Evolutionary conservation across 2,888 invertebrate species (phyloP).

Genomic region (Augochlorella aurata): DNA sequence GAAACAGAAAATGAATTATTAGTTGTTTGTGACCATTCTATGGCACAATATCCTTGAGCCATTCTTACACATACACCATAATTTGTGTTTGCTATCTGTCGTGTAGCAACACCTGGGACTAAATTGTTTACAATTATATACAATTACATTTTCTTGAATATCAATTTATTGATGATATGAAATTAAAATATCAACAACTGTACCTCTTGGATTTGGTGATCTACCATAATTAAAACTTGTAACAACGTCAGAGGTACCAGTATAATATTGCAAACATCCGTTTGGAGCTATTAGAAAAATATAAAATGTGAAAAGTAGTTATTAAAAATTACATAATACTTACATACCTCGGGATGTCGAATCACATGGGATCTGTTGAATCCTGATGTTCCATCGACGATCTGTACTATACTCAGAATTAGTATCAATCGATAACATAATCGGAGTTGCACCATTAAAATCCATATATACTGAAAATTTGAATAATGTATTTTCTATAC

Average conservation of each 20-base stretch:
- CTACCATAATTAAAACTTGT: slow-evolving; percentile 90
- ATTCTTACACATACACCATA: slow-evolving; percentile 91
- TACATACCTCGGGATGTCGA: slow-evolving; percentile 86
- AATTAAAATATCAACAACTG: neutral
- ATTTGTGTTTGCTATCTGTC: slow-evolving; percentile 88
- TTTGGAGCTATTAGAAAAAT: slow-evolving; percentile 85
- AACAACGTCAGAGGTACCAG: slow-evolving; percentile 85
- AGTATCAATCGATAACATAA: slow-evolving; percentile 87
- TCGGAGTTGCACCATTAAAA: slow-evolving; percentile 87
- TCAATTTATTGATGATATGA: too few species aligned
- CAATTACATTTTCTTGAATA: too few species aligned
- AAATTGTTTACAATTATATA: slow-evolving; percentile 15
- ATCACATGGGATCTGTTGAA: slow-evolving; percentile 89
- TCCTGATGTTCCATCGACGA: slow-evolving; percentile 89
- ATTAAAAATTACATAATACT: neutral
- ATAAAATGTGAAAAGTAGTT: neutral
- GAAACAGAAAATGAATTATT: slow-evolving; percentile 88
- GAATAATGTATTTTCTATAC: neutral
- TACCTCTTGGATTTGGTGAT: slow-evolving; percentile 84
- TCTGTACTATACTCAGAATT: slow-evolving; percentile 84
- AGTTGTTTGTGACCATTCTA: slow-evolving; percentile 86
- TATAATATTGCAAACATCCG: slow-evolving; percentile 91
- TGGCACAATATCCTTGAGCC: slow-evolving; percentile 88
- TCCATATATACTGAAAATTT: slow-evolving; percentile 85
- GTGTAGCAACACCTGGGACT: slow-evolving; percentile 84